Evolutionary conservation across 2,888 invertebrate genomes (phyloP).

Genomic region (Pollenia angustigena): DNA sequence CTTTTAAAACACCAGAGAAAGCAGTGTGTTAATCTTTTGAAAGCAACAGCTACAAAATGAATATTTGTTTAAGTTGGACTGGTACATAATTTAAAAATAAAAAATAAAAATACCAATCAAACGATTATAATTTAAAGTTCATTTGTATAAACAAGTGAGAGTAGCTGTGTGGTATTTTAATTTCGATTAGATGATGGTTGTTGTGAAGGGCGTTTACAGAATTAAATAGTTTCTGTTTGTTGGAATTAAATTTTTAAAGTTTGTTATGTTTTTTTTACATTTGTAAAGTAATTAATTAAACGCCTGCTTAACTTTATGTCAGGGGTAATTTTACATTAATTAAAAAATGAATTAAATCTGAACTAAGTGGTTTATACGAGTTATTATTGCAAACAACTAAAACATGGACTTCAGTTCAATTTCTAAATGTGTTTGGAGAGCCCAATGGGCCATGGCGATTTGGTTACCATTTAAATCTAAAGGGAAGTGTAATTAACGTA

Average conservation of each 20-base stretch:
- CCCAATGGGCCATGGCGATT: no score
- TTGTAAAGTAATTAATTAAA: background rate
- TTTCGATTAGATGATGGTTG: slow-evolving; percentile 48
- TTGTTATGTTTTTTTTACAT: slow-evolving; percentile 20
- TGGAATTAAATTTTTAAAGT: slow-evolving; percentile 1
- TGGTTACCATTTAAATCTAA: no score
- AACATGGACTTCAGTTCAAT: no score
- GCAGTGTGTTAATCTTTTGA: slow-evolving; percentile 46
- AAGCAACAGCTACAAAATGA: slow-evolving; percentile 19
- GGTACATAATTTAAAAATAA: background rate
- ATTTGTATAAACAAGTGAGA: slow-evolving; percentile 13
- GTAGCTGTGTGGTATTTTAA: slow-evolving; percentile 61
- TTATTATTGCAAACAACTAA: no score
- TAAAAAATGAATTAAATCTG: background rate
- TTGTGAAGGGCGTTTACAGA: slow-evolving; percentile 66
- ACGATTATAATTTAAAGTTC: slow-evolving; percentile 54
- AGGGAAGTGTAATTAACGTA: no score
- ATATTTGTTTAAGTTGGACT: slow-evolving; percentile 14
- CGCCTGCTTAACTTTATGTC: background rate
- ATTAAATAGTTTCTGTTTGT: slow-evolving; percentile 51
- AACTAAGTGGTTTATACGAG: background rate
- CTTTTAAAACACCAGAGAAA: slow-evolving; percentile 39
- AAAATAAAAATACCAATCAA: slow-evolving; percentile 39
- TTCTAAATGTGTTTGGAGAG: no score
- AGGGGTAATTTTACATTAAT: background rate